Base-by-base conservation (phyloP, 2,888 invertebrate genomes). In the Ceraclea dissimilis region DNA sequence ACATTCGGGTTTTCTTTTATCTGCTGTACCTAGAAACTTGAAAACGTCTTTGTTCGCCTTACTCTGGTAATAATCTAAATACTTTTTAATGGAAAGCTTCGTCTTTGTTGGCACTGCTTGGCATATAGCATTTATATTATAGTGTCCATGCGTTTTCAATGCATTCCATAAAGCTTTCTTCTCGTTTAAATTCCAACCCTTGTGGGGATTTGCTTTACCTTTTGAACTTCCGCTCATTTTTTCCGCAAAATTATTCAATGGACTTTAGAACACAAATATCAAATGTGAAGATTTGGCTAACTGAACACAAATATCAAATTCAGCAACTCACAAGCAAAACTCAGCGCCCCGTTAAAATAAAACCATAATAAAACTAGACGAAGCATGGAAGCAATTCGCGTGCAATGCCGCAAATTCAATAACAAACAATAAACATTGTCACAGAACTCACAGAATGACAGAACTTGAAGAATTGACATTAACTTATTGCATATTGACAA, bases 111-210 rank as follows among this genome's bases (percentile, higher is more conserved):
- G 54, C 6, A 61, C 44, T 17, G 21, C 34, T 17, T 22, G 39
- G 19, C 46, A 39, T 26, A 61, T 50, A 2, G 13, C 34, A 22
- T 53, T 18, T 43, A 57, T 19, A 20, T 61, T 51, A 11, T 43
- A 18, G 6, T 54, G 44, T 21, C 61, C 61, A 21, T 56, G 31
- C 17, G 46, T 48, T 26, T 47, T 8, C n/a, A 61, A 19, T 10
- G 52, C 59, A 5, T 49, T 18, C 2, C 49, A 56, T 4, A 61
- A 53, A 11, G 17, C 17, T 46, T 43, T 31, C 31, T 59, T 61
- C 49, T 61, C 61, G n/a, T 33, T 31, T 13, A 31, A 11, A 10
- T 33, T 53, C 61, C 61, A 61, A 18, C 52, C 54, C 10, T 46
- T 26, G 17, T 33, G 51, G 2, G 51, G 51, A n/a, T 51, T 26